phyloP scores from a whole-genome alignment of 2,888 invertebrate genomes.

The Drosophila subquinaria region DNA sequence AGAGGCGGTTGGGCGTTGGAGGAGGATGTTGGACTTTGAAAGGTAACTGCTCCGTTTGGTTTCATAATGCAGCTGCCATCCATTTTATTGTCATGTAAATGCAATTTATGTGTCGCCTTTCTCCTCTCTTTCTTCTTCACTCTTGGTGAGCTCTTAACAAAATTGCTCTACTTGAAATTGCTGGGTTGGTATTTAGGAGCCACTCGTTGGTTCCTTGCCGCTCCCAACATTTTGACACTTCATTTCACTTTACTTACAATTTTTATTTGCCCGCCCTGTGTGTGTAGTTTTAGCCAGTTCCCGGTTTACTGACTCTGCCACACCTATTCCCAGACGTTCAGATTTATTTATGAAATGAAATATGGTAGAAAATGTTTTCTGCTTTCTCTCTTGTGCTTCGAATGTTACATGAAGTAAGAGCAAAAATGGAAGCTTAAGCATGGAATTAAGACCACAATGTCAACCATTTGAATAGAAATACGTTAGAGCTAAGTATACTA shows the following conservation, averaged over 20 bases:
- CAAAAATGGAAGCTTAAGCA: constrained; percentile 1
- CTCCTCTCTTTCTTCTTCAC: constrained; percentile 20
- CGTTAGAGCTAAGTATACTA: not conserved
- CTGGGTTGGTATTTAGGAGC: constrained; percentile 13
- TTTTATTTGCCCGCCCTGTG: constrained; percentile 30
- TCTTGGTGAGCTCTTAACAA: constrained; percentile 57
- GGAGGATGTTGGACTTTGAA: constrained; percentile 13
- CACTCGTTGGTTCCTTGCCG: constrained; percentile 27
- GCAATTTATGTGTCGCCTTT: constrained; percentile 56
- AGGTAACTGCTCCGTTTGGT: constrained; percentile 30
- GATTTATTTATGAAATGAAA: constrained; percentile 49
- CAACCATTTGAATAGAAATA: not conserved
- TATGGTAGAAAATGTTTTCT: constrained; percentile 13
- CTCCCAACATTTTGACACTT: constrained; percentile 68
- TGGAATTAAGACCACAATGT: not conserved
- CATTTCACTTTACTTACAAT: constrained; percentile 62
- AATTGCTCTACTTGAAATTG: constrained; percentile 66
- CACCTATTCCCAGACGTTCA: constrained; percentile 32
- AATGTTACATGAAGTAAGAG: constrained; percentile 11
- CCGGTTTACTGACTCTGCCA: constrained; percentile 10
- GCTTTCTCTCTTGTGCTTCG: constrained; percentile 9
- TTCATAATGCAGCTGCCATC: constrained; percentile 49
- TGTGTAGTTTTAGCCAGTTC: constrained; percentile 15
- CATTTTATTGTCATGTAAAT: constrained; percentile 74
- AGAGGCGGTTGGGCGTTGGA: not conserved